Conservation (phyloP, 2,888 invertebrate genomes). For the Aleiodes leptofemur region DNA sequence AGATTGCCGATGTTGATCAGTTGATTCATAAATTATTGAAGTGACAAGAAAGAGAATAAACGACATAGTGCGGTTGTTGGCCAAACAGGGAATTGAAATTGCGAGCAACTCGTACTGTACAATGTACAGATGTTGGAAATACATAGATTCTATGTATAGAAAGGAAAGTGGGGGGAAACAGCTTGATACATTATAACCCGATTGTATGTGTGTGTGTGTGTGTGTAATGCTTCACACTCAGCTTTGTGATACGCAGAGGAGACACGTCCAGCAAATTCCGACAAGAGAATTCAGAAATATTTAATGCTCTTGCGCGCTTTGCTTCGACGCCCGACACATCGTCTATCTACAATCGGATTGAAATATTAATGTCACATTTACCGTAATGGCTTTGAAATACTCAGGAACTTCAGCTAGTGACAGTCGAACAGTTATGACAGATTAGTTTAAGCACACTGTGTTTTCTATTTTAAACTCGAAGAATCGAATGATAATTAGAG, state of each 20-base stretch:
- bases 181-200: neutral
- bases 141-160: neutral
- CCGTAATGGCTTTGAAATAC: slow-evolving; percentile 60
- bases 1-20: slow-evolving; percentile 2
- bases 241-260: slow-evolving; percentile 16
- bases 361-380: slow-evolving; percentile 67
- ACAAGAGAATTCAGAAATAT: slow-evolving; percentile 15
- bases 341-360: slow-evolving; percentile 64
- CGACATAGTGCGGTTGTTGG: slow-evolving; percentile 18
- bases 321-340: slow-evolving; percentile 51
- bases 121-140: slow-evolving; percentile 14
- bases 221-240: slow-evolving; percentile 29
- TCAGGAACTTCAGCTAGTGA: slow-evolving; percentile 42
- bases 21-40: slow-evolving; percentile 22
- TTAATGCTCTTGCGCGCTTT: slow-evolving; percentile 37
- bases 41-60: slow-evolving; percentile 22
- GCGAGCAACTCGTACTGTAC: neutral
- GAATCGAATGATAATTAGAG: no score
- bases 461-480: neutral
- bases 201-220: slow-evolving; percentile 1
- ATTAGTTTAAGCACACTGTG: slow-evolving; percentile 15
- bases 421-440: slow-evolving; percentile 36
- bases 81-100: slow-evolving; percentile 9
- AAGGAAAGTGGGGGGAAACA: neutral
- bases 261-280: slow-evolving; percentile 33